Percentiles rank a stretch among this genome's conserved stretches.
Conservation (phyloP, 1,140 invertebrate species). For the Elymnias hypermnestra region DNA sequence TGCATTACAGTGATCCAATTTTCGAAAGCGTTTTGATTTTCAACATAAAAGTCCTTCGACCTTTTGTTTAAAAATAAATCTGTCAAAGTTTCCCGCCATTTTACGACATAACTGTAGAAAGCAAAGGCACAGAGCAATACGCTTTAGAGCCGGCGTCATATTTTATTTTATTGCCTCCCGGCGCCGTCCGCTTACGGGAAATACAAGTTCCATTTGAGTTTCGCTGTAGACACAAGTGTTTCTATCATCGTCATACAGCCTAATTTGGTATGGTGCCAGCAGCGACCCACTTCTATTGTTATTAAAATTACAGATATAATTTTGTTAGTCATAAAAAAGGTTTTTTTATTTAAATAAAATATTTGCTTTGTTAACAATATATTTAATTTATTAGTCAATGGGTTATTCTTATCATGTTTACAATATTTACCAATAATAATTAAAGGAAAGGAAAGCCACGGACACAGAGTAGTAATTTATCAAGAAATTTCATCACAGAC, state of each 20-base stretch:
- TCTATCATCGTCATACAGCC: constrained; percentile 32
- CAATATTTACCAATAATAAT: too few relatives aligned
- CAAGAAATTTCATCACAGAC: too few relatives aligned
- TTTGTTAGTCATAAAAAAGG: not conserved
- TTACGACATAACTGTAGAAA: constrained; percentile 12
- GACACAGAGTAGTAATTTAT: too few relatives aligned
- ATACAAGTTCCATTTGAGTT: constrained; percentile 28
- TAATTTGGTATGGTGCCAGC: constrained; percentile 38
- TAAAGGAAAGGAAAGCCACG: too few relatives aligned
- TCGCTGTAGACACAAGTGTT: constrained; percentile 44
- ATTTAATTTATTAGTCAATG: too few relatives aligned
- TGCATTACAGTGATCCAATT: too few relatives aligned
- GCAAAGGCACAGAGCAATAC: constrained; percentile 5
- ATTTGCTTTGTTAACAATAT: too few relatives aligned
- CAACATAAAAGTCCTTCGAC: too few relatives aligned
- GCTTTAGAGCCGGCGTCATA: constrained; percentile 14
- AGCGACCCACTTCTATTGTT: constrained; percentile 28
- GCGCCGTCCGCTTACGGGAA: constrained; percentile 32
- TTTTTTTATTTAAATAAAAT: not conserved
- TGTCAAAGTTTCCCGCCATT: constrained; percentile 7
- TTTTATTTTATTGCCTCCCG: constrained; percentile 28
- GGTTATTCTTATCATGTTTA: too few relatives aligned
- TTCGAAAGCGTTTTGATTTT: too few relatives aligned
- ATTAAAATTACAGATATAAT: constrained; percentile 6
- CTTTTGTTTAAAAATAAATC: too few relatives aligned